Evolutionary conservation across 2,113 vertebrate genomes (phyloP).

Genomic region (Centropus bengalensis): DNA sequence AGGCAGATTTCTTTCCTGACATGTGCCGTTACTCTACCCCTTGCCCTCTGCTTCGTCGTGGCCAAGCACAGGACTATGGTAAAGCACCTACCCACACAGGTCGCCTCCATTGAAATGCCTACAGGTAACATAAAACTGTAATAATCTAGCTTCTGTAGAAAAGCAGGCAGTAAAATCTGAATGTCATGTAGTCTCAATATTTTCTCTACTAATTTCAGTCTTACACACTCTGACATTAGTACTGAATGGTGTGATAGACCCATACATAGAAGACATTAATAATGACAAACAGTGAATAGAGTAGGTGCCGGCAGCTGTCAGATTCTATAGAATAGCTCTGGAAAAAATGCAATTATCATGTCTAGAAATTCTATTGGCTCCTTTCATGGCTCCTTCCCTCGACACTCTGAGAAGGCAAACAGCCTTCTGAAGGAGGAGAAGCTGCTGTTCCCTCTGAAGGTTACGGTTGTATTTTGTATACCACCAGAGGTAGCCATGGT

Average conservation of each 20-base stretch:
- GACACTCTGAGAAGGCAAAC: not conserved
- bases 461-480: not conserved
- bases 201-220: not conserved
- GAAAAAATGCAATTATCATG: not conserved
- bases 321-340: not conserved
- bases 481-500: not conserved
- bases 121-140: not conserved
- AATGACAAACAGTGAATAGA: not conserved
- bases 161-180: not conserved
- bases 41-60: not conserved
- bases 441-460: not conserved
- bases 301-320: not conserved
- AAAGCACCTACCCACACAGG: not conserved
- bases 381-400: not conserved
- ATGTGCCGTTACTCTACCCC: accelerated
- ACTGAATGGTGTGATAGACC: not conserved
- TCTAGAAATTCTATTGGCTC: not conserved
- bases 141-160: not conserved
- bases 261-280: not conserved
- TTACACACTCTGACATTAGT: not conserved
- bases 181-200: not conserved
- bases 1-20: not conserved
- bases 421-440: not conserved
- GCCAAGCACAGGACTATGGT: not conserved
- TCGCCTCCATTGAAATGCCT: not conserved